Base-by-base conservation (phyloP, 2,888 invertebrate genomes). In the Dysmachus trigonus region DNA sequence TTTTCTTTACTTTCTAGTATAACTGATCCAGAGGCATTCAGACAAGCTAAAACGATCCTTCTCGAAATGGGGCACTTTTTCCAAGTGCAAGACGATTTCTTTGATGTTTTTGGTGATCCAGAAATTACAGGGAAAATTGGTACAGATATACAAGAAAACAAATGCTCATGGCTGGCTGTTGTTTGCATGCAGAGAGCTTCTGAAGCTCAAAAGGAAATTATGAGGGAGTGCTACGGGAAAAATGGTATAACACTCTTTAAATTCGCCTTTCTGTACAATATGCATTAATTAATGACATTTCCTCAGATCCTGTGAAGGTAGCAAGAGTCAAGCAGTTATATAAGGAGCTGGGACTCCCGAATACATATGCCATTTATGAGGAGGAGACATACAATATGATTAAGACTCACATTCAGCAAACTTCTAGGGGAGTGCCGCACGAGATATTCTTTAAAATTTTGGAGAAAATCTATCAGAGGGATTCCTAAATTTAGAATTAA, bases 121-220 rank as follows among this genome's bases (percentile, higher is more conserved):
- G 93, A 94, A 8, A 93, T 96, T 1, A 98, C 96, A 0, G 99
- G 99, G 7, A 99, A 99, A 93, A 93, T 94, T 53, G 97, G 98
- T 41, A 96, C 95, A 0, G 99, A 99, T 90, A 98, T 99, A 89
- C 94, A 96, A 92, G 98, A 98, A 89, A 98, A 98, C 41, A 99
- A 99, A 93, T 99, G 99, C 92, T 95, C 98, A 0, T 99, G 99
- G 99, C 93, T 98, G 41, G 95, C 97, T 1, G 97, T 98, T 0
- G 96, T 97, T 0, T 98, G 98, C 10, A 93, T 98, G 87, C 96
- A 97, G 91, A 94, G 96, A 85, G 96, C 96, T 0, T 94, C 94
- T 74, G 93, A 94, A 0, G 93, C 94, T 4, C 97, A 98, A 90
- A 94, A 94, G 88, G 93, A 95, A 89, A 93, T 96, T 35, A 94